Conservation (phyloP, 2,888 invertebrate genomes). For the Lycia hirtaria region DNA sequence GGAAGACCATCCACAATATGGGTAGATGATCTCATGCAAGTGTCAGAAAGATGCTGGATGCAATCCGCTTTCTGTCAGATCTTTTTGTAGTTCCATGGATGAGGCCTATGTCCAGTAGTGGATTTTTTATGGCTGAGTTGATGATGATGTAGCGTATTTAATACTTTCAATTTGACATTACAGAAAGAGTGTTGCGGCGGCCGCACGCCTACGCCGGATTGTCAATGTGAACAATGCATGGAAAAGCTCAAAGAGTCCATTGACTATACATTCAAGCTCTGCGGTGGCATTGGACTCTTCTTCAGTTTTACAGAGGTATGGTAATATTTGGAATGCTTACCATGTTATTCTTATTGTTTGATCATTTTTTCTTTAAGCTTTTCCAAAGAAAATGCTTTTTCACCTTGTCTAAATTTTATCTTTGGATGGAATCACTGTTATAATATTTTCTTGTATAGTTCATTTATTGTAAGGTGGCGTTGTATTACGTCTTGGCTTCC, state of each 20-base stretch:
- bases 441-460: slow-evolving; percentile 1
- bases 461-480: not conserved
- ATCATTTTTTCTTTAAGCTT: not conserved
- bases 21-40: too few relatives aligned
- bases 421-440: not conserved
- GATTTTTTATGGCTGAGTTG: too few relatives aligned
- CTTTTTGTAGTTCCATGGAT: too few relatives aligned
- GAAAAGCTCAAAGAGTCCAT: slow-evolving; percentile 90
- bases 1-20: too few relatives aligned
- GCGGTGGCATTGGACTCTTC: slow-evolving; percentile 97
- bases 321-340: slow-evolving; percentile 44
- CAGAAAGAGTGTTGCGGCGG: slow-evolving; percentile 85
- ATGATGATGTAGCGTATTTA: too few relatives aligned
- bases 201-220: slow-evolving; percentile 61
- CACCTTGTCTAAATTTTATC: slow-evolving; percentile 3
- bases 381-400: slow-evolving; percentile 23
- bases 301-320: slow-evolving; percentile 99
- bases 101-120: too few relatives aligned
- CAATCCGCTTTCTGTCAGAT: too few relatives aligned
- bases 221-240: slow-evolving; percentile 91
- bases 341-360: not conserved
- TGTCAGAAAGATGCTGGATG: too few relatives aligned
- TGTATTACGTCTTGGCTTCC: too few relatives aligned
- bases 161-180: slow-evolving; percentile 42
- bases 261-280: slow-evolving; percentile 94